A percentile compares a stretch with the other conserved stretches of the same genome.
Evolutionary conservation across 2,113 vertebrate genomes (phyloP).

Genomic region (Argyrosomus japonicus): DNA sequence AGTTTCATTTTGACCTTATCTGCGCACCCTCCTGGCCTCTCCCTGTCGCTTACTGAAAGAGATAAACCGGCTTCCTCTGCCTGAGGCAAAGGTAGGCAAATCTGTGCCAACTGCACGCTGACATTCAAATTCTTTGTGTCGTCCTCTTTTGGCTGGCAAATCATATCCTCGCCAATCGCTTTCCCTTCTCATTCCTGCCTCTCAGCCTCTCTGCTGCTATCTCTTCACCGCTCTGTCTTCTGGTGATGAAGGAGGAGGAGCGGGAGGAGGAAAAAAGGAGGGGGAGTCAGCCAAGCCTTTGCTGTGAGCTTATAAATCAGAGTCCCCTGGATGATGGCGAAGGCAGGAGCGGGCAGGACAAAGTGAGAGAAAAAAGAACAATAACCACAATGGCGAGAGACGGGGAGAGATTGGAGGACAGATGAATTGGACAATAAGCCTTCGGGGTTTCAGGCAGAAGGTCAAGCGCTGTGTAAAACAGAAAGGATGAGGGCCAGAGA

Average conservation of each 20-base stretch:
- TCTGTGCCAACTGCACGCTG: constrained; percentile 31
- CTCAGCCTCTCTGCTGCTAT: background rate
- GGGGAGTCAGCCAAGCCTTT: constrained; percentile 9
- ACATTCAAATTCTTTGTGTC: constrained; percentile 67
- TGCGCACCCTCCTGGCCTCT: constrained; percentile 20
- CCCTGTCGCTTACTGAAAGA: background rate
- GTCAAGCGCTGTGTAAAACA: constrained; percentile 41
- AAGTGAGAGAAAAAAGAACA: constrained; percentile 47
- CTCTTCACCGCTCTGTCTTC: constrained; percentile 22
- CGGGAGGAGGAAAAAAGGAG: background rate
- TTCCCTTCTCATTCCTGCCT: constrained; percentile 1
- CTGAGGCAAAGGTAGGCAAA: constrained; percentile 48
- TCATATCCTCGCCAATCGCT: constrained; percentile 11
- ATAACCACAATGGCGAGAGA: constrained; percentile 53
- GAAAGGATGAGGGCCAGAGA: constrained; percentile 8
- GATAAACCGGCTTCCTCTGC: constrained; percentile 44
- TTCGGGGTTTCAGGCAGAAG: constrained; percentile 46
- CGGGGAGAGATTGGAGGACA: constrained; percentile 54
- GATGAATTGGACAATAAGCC: constrained; percentile 72
- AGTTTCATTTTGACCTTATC: constrained; percentile 49
- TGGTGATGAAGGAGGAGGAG: background rate
- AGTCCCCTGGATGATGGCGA: constrained; percentile 38
- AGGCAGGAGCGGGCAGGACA: constrained; percentile 28
- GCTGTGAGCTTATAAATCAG: constrained; percentile 70
- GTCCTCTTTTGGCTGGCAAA: constrained; percentile 69